Conservation (phyloP, 2,888 invertebrate genomes). For the Druceiella hillmani region DNA sequence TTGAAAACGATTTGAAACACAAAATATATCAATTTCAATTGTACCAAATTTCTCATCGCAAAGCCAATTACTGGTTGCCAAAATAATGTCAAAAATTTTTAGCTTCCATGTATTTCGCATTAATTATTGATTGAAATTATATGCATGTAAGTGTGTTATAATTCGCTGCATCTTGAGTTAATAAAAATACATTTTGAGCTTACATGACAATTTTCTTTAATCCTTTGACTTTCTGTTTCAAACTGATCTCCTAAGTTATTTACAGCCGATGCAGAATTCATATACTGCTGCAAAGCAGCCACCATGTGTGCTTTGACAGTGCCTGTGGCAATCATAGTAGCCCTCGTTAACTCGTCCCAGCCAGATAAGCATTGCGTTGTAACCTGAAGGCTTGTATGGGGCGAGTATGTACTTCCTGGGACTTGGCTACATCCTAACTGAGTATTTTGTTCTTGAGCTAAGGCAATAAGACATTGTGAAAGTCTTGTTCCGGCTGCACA, state of each 20-base stretch:
- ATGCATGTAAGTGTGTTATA: too few relatives aligned
- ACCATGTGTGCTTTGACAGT: slow-evolving; percentile 60
- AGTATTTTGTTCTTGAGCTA: slow-evolving; percentile 36
- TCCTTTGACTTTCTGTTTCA: not conserved
- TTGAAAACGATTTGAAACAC: too few relatives aligned
- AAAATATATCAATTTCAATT: too few relatives aligned
- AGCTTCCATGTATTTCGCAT: too few relatives aligned
- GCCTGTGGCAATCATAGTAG: slow-evolving; percentile 57
- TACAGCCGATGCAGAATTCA: slow-evolving; percentile 6
- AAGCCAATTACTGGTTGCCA: too few relatives aligned
- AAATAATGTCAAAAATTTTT: too few relatives aligned
- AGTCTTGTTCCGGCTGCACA: slow-evolving; percentile 59
- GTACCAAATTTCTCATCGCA: too few relatives aligned
- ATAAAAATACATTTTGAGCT: not conserved
- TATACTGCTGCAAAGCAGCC: slow-evolving; percentile 51
- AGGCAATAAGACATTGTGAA: slow-evolving; percentile 52
- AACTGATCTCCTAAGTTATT: not conserved
- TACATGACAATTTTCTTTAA: slow-evolving; percentile 3
- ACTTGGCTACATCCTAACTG: not conserved
- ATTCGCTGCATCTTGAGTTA: too few relatives aligned
- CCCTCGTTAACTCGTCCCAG: slow-evolving; percentile 60
- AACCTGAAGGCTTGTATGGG: slow-evolving; percentile 18
- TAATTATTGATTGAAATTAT: too few relatives aligned
- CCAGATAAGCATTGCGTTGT: slow-evolving; percentile 48
- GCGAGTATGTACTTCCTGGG: not conserved